phyloP scores from a whole-genome alignment of 2,797 vertebrate species.

The Alectoris magna region DNA sequence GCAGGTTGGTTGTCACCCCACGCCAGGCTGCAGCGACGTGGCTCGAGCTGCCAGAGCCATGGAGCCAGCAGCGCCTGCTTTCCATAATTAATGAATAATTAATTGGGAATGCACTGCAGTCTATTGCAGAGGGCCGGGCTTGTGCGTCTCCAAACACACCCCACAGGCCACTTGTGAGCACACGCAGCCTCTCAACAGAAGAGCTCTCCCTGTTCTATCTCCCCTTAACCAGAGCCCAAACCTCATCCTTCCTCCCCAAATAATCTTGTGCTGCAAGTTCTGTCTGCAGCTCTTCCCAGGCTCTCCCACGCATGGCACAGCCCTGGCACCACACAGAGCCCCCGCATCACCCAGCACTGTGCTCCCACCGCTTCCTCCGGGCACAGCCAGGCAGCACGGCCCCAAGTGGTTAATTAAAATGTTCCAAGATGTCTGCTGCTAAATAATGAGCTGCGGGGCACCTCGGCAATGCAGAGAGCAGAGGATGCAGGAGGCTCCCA shows the following conservation, averaged over 20 bases:
- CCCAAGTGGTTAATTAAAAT: neutral
- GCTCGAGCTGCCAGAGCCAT: neutral
- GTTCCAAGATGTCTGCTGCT: neutral
- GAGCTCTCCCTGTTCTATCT: neutral
- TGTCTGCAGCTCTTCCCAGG: neutral
- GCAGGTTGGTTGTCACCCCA: neutral
- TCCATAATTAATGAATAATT: constrained; percentile 75
- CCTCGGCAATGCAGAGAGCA: neutral
- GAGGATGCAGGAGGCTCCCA: neutral
- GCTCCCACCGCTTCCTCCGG: fast-evolving
- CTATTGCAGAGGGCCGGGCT: constrained; percentile 50
- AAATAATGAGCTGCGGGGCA: neutral
- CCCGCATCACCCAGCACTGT: fast-evolving
- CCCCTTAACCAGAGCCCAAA: neutral
- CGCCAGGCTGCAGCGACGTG: fast-evolving
- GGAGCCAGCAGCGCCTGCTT: constrained; percentile 30
- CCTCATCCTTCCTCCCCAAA: neutral
- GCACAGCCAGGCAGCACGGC: neutral
- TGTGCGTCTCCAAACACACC: neutral
- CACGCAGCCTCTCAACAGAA: fast-evolving
- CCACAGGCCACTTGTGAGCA: neutral
- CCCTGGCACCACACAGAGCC: neutral
- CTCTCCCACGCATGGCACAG: fast-evolving
- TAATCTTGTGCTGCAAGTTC: fast-evolving
- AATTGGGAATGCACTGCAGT: constrained; percentile 65